Conservation (phyloP, 2,888 invertebrate genomes). For the Pammene fasciana region DNA sequence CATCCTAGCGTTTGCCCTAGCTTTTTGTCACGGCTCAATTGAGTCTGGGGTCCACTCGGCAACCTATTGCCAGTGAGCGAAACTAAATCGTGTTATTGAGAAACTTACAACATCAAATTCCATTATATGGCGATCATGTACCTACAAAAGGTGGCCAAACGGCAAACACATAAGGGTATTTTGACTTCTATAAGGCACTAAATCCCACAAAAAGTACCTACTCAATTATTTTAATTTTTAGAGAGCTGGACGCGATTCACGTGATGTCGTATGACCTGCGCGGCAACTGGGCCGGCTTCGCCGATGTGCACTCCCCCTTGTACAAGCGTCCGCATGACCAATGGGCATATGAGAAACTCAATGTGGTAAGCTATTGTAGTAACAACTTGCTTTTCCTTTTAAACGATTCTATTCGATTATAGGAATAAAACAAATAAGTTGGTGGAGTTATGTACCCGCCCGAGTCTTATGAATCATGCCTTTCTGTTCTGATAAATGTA, state of each 20-base stretch:
- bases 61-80: too few species aligned
- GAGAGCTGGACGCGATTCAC: conserved; percentile 90
- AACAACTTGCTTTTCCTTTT: not conserved
- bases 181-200: not conserved
- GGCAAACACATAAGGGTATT: too few species aligned
- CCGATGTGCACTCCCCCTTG: conserved; percentile 94
- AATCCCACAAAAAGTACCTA: not conserved
- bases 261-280: conserved; percentile 94
- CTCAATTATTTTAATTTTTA: conserved; percentile 59
- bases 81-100: too few species aligned
- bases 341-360: conserved; percentile 94
- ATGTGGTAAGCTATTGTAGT: conserved; percentile 87
- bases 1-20: too few species aligned
- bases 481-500: conserved; percentile 7
- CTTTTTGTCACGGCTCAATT: too few species aligned
- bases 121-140: too few species aligned
- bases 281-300: conserved; percentile 96
- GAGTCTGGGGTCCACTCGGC: too few species aligned
- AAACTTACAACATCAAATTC: too few species aligned
- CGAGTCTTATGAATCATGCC: not conserved
- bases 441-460: not conserved
- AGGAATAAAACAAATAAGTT: not conserved
- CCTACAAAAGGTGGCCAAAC: too few species aligned
- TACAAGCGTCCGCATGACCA: conserved; percentile 94
- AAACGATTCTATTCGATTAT: not conserved